Evolutionary conservation across 1,140 invertebrate species (phyloP).

Genomic region (Ips typographus): DNA sequence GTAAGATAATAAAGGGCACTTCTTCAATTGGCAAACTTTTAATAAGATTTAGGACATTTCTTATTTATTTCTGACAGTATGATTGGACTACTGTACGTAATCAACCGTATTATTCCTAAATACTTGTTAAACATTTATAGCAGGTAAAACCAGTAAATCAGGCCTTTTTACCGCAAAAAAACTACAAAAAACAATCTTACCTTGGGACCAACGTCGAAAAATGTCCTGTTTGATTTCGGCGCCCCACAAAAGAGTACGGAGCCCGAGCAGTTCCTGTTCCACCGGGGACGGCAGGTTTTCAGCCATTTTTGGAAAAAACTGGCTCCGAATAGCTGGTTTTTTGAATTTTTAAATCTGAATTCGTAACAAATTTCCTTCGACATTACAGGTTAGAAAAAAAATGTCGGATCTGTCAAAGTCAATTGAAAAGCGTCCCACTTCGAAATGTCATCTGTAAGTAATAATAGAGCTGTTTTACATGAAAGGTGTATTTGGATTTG

Average conservation of each 20-base stretch:
- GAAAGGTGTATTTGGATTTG: too few relatives aligned
- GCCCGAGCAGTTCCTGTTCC: constrained; percentile 62
- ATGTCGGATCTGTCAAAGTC: neutral
- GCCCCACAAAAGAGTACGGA: constrained; percentile 80
- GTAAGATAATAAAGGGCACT: too few relatives aligned
- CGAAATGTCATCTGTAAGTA: too few relatives aligned
- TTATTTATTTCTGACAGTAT: too few relatives aligned
- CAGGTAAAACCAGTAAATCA: neutral
- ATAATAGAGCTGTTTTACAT: too few relatives aligned
- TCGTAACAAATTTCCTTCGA: neutral
- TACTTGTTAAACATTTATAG: too few relatives aligned
- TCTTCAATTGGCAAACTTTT: too few relatives aligned
- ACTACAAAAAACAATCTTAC: constrained; percentile 53
- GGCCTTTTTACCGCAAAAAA: neutral
- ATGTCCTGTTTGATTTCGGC: constrained; percentile 79
- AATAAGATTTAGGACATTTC: too few relatives aligned
- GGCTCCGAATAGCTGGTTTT: neutral
- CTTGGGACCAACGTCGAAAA: constrained; percentile 87
- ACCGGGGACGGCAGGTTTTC: constrained; percentile 43
- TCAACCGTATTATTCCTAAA: too few relatives aligned
- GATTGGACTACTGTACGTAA: too few relatives aligned
- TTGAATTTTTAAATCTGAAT: neutral
- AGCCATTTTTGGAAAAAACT: constrained; percentile 51
- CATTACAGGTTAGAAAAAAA: constrained; percentile 22
- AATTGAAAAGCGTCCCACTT: too few relatives aligned